Conservation (phyloP, 2,888 invertebrate genomes). For the Heliothis peltigera region DNA sequence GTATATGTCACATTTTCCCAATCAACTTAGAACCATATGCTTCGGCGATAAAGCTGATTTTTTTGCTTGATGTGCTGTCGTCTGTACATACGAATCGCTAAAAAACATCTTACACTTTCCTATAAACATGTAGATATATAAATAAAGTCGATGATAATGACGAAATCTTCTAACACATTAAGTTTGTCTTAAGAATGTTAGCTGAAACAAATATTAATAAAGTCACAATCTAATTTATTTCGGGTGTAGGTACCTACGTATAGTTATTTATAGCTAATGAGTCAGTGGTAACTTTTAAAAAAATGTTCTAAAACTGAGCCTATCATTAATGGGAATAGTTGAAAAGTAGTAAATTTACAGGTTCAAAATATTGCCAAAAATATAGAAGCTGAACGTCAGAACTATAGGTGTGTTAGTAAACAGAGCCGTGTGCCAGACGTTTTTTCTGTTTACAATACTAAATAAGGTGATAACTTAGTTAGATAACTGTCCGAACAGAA, state of each 20-base stretch:
- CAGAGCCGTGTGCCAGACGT: conserved; percentile 43
- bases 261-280: too few species aligned
- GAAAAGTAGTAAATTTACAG: too few species aligned
- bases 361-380: conserved; percentile 20
- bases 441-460: conserved; percentile 63
- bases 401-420: conserved; percentile 58
- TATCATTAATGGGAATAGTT: too few species aligned
- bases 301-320: too few species aligned
- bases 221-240: not conserved
- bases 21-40: too few species aligned
- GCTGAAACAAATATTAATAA: conserved; percentile 5
- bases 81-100: not conserved
- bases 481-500: conserved; percentile 51
- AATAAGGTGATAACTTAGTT: conserved; percentile 63
- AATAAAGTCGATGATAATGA: not conserved
- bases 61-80: too few species aligned
- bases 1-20: too few species aligned
- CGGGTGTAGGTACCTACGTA: not conserved
- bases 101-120: not conserved
- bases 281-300: too few species aligned
- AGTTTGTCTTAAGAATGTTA: conserved; percentile 22
- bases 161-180: conserved; percentile 3
- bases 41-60: too few species aligned
- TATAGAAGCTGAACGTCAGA: conserved; percentile 42
- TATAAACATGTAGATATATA: not conserved